Conservation (phyloP, 2,888 invertebrate species). For the Anoplius nigerrimus region DNA sequence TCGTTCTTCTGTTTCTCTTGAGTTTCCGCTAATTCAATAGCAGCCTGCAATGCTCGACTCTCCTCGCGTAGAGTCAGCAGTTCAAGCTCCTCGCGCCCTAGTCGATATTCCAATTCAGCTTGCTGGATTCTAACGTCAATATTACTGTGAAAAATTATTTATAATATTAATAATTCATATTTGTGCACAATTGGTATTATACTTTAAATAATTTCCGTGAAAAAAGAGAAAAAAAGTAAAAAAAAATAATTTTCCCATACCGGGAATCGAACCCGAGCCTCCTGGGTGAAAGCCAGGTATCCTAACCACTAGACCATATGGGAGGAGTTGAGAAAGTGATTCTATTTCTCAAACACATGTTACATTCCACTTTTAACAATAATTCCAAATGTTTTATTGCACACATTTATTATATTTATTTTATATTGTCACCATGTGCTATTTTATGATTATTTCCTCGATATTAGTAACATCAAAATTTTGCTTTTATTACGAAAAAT, state of each 20-base stretch:
- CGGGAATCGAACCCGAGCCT: slow-evolving; percentile 81
- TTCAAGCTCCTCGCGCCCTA: slow-evolving; percentile 92
- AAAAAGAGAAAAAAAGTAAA: not conserved
- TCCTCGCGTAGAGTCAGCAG: slow-evolving; percentile 90
- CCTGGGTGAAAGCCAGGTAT: slow-evolving; percentile 80
- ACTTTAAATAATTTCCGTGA: not conserved
- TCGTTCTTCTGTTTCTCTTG: slow-evolving; percentile 76
- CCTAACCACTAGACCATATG: slow-evolving; percentile 80
- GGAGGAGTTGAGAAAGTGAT: not conserved
- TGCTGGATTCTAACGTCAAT: slow-evolving; percentile 93
- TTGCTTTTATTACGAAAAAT: too few species aligned
- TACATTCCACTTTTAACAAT: too few species aligned
- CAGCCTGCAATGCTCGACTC: slow-evolving; percentile 85
- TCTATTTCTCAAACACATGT: too few species aligned
- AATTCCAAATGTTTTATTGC: too few species aligned
- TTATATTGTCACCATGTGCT: too few species aligned
- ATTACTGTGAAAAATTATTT: slow-evolving; percentile 79
- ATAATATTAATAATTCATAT: not conserved
- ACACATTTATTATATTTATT: too few species aligned
- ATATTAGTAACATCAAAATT: too few species aligned
- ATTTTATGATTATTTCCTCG: too few species aligned
- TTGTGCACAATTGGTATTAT: not conserved
- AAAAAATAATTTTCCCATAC: slow-evolving; percentile 63
- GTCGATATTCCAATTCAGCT: slow-evolving; percentile 91
- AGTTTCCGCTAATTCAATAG: slow-evolving; percentile 80